These are phyloP conservation scores for Trematocara zebra DNA, from an alignment of 2,113 vertebrate species.

Conservation along the genomic window DNA sequence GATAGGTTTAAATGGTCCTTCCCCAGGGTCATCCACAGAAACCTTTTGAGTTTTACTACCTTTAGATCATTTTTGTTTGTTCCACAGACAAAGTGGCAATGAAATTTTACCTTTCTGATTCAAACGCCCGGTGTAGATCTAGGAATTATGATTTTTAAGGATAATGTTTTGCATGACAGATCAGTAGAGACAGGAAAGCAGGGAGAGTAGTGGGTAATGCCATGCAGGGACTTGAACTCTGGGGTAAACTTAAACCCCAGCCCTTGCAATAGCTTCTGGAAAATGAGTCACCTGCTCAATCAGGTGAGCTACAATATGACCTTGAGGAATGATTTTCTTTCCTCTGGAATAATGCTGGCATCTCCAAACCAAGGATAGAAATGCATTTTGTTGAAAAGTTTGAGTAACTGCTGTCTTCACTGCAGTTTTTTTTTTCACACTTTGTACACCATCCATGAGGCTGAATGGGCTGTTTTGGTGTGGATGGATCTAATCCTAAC, in stretches of 20 bases:
- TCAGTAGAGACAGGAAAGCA: not conserved
- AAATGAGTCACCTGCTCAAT: not conserved
- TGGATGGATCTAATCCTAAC: not conserved
- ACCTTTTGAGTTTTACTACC: not conserved
- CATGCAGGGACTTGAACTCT: not conserved
- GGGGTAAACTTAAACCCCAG: not conserved
- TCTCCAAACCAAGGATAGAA: not conserved
- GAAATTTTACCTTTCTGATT: not conserved
- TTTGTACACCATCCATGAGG: not conserved
- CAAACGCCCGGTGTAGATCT: not conserved
- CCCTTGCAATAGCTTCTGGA: not conserved
- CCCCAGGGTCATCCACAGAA: not conserved
- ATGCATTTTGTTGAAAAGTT: not conserved
- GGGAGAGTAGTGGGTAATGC: not conserved
- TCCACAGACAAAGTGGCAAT: not conserved
- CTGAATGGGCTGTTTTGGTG: not conserved
- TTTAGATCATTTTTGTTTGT: not conserved
- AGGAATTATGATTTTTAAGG: not conserved
- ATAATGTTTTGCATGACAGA: not conserved
- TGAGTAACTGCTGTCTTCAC: not conserved
- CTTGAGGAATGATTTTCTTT: not conserved
- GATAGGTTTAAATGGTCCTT: not conserved
- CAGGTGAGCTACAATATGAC: not conserved
- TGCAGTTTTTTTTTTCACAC: not conserved
- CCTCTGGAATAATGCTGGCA: not conserved